phyloP scores from a whole-genome alignment of 2,888 invertebrate species.

The Trilocha varians region DNA sequence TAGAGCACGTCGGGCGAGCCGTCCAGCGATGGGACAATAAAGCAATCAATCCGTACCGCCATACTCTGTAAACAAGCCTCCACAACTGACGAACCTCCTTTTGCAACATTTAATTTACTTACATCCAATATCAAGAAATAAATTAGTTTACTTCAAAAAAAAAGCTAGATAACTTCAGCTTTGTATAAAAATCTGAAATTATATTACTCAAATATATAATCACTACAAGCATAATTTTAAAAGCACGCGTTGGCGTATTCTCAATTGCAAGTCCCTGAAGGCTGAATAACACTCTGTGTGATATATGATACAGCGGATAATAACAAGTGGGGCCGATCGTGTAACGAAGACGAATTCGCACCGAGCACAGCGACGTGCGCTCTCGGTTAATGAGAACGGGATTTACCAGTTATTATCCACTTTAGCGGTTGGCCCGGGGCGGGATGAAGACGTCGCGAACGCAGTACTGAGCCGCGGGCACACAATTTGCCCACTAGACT shows the following conservation, averaged over 20 bases:
- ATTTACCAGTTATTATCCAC: slow-evolving; percentile 71
- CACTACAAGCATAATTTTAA: too few relatives aligned
- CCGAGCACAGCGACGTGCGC: slow-evolving; percentile 60
- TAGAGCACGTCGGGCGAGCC: slow-evolving; percentile 52
- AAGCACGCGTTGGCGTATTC: slow-evolving; percentile 25
- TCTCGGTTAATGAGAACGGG: slow-evolving; percentile 65
- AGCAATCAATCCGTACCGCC: slow-evolving; percentile 62
- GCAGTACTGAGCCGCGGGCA: slow-evolving; percentile 36
- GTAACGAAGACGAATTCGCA: slow-evolving; percentile 63
- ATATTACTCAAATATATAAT: too few relatives aligned
- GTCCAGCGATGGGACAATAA: slow-evolving; percentile 54
- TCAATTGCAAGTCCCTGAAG: slow-evolving; percentile 66
- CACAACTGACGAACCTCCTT: not conserved
- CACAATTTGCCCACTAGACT: slow-evolving; percentile 52
- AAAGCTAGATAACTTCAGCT: too few relatives aligned
- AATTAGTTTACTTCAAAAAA: not conserved
- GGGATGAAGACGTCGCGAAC: slow-evolving; percentile 61
- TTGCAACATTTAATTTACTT: slow-evolving; percentile 12
- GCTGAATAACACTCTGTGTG: slow-evolving; percentile 62
- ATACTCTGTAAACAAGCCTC: slow-evolving; percentile 46
- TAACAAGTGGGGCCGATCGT: slow-evolving; percentile 67
- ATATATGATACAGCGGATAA: slow-evolving; percentile 70
- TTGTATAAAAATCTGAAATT: too few relatives aligned
- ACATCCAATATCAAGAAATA: not conserved
- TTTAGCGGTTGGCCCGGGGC: slow-evolving; percentile 57